These are phyloP conservation scores for Aleiodes sp. DNA, from an alignment of 1,140 invertebrate genomes.

Conservation along the genomic window DNA sequence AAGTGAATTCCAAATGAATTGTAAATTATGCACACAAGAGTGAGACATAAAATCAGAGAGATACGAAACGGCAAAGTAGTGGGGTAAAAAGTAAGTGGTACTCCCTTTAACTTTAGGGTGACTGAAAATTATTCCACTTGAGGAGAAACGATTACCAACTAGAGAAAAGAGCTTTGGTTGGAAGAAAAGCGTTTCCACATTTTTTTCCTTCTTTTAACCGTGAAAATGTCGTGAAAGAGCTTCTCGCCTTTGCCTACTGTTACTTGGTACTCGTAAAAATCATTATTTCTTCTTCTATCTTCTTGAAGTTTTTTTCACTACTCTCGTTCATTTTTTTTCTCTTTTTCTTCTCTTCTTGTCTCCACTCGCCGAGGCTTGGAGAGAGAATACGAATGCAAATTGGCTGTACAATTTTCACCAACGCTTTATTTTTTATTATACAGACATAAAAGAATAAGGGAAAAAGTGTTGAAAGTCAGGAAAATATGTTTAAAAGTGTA, in stretches of 20 bases:
- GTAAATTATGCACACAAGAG: not conserved
- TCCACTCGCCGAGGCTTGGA: constrained; percentile 3
- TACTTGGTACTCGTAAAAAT: constrained; percentile 26
- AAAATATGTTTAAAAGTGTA: no score
- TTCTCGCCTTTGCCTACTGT: constrained; percentile 27
- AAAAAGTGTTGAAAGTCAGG: not conserved
- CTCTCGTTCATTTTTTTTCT: no score
- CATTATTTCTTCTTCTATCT: constrained; percentile 26
- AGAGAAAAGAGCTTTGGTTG: constrained; percentile 22
- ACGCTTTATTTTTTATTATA: not conserved
- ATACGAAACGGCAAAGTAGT: not conserved
- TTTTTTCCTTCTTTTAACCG: not conserved
- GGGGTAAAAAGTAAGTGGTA: constrained; percentile 16
- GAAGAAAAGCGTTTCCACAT: constrained; percentile 4
- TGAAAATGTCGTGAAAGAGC: constrained; percentile 37
- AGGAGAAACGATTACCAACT: constrained; percentile 40
- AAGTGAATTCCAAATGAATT: not conserved
- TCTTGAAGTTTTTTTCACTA: constrained; percentile 23
- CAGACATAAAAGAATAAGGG: not conserved
- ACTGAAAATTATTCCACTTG: constrained; percentile 43
- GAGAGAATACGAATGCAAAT: constrained; percentile 35
- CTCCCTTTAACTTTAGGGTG: constrained; percentile 3
- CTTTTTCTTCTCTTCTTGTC: constrained; percentile 24
- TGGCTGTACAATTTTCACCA: constrained; percentile 31
- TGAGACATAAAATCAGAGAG: not conserved